Conservation (phyloP, 2,113 vertebrate species). For the Polypterus senegalus region DNA sequence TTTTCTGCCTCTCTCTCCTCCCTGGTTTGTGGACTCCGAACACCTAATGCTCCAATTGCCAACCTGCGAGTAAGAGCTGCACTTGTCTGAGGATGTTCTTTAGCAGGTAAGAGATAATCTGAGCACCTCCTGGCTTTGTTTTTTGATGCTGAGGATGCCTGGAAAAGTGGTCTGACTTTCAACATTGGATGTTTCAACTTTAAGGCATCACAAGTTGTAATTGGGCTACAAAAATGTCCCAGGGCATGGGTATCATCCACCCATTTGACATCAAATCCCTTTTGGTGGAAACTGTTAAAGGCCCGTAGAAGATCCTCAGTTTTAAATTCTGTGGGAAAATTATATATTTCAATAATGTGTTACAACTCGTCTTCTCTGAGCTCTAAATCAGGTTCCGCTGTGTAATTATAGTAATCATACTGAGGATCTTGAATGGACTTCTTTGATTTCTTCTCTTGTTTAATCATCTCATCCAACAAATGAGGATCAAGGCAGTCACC, state of each 20-base stretch:
- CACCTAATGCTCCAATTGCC: conserved; percentile 81
- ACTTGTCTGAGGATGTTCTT: conserved; percentile 86
- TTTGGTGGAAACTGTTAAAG: conserved; percentile 82
- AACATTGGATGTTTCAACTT: conserved; percentile 73
- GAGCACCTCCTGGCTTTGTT: conserved; percentile 77
- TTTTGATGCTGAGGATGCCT: conserved; percentile 71
- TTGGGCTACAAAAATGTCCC: conserved; percentile 81
- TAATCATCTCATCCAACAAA: conserved; percentile 65
- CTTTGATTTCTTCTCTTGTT: conserved; percentile 31
- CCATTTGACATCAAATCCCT: conserved; percentile 93
- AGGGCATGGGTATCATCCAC: conserved; percentile 78
- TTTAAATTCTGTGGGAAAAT: conserved; percentile 83
- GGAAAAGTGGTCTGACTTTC: conserved; percentile 77
- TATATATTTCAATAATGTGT: conserved; percentile 91
- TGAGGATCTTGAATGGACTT: conserved; percentile 53
- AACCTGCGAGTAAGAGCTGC: conserved; percentile 77
- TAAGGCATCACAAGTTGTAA: conserved; percentile 80
- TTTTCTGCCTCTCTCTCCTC: conserved; percentile 74
- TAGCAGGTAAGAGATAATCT: conserved; percentile 79
- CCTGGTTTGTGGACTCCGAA: conserved; percentile 67
- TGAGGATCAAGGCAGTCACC: conserved; percentile 80
- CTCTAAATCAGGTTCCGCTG: conserved; percentile 46
- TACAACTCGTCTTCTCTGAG: conserved; percentile 75
- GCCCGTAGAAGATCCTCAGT: conserved; percentile 78
- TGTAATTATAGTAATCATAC: conserved; percentile 76